phyloP scores from a whole-genome alignment of 2,888 invertebrate genomes.

The Mimumesa dahlbomi region DNA sequence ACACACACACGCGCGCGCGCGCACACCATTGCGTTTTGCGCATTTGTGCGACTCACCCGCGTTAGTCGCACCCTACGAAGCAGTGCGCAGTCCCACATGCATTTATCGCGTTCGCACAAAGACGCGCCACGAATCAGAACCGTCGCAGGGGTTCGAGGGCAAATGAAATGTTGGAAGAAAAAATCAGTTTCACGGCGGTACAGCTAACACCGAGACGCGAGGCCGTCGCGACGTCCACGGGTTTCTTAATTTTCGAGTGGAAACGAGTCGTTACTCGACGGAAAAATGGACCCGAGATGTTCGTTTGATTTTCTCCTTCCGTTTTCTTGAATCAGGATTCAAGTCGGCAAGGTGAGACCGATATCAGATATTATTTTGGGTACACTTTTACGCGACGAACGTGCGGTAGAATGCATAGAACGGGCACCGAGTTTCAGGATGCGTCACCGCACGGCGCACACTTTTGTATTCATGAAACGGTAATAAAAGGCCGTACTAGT shows the following conservation, averaged over 20 bases:
- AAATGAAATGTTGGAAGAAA: slow-evolving; percentile 54
- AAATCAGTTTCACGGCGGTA: slow-evolving; percentile 64
- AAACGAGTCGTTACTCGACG: no score
- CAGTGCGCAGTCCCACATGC: slow-evolving; percentile 29
- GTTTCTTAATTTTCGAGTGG: no score
- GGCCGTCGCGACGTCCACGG: no score
- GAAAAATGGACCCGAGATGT: no score
- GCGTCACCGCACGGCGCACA: no score
- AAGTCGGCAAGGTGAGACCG: background rate
- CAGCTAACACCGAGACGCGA: slow-evolving; percentile 24
- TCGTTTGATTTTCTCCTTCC: background rate
- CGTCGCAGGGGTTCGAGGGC: slow-evolving; percentile 32
- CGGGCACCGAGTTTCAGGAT: no score
- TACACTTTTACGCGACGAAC: background rate
- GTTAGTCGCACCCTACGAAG: slow-evolving; percentile 14
- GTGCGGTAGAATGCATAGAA: no score
- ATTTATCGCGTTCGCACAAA: slow-evolving; percentile 39
- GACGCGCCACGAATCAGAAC: slow-evolving; percentile 38
- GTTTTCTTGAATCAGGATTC: background rate
- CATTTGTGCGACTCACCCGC: slow-evolving; percentile 5
- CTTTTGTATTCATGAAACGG: no score
- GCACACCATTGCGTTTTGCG: background rate
- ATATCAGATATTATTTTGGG: background rate
- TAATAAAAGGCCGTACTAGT: no score
- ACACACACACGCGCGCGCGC: slow-evolving; percentile 12